Evolutionary conservation across 2,888 invertebrate genomes (phyloP).

Genomic region (Diplazon laetatorius): DNA sequence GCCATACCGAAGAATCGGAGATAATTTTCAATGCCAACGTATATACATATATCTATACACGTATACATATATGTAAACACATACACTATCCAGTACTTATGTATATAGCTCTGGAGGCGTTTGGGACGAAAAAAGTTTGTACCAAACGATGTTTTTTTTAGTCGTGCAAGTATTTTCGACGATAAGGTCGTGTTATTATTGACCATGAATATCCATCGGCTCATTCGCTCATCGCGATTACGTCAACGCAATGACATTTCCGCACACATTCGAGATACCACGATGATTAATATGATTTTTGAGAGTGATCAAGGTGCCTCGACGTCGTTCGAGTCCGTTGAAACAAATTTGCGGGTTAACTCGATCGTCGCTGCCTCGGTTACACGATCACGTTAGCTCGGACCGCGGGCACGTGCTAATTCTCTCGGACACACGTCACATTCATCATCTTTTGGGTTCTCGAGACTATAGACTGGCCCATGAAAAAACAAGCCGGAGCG

Average conservation of each 20-base stretch:
- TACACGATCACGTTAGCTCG: conserved; percentile 1
- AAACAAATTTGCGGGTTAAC: conserved; percentile 37
- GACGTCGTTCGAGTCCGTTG: conserved; percentile 49
- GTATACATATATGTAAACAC: no score
- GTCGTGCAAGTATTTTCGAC: conserved; percentile 7
- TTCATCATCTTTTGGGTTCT: conserved; percentile 45
- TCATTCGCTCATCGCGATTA: not conserved
- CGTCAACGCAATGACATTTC: no score
- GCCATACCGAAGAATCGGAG: conserved; percentile 33
- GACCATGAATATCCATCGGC: conserved; percentile 44
- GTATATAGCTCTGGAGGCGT: not conserved
- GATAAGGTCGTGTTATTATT: conserved; percentile 31
- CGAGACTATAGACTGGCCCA: no score
- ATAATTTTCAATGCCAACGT: conserved; percentile 12
- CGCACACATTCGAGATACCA: no score
- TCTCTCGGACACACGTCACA: conserved; percentile 42
- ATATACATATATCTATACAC: no score
- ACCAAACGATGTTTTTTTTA: no score
- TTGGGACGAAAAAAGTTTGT: not conserved
- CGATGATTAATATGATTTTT: no score
- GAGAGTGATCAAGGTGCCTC: no score
- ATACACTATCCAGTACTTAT: no score
- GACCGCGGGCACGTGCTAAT: conserved; percentile 27
- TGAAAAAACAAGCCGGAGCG: not conserved
- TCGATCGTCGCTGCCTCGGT: conserved; percentile 13